Conservation (phyloP, 2,797 vertebrate genomes). For the Cirrhinus mrigala region DNA sequence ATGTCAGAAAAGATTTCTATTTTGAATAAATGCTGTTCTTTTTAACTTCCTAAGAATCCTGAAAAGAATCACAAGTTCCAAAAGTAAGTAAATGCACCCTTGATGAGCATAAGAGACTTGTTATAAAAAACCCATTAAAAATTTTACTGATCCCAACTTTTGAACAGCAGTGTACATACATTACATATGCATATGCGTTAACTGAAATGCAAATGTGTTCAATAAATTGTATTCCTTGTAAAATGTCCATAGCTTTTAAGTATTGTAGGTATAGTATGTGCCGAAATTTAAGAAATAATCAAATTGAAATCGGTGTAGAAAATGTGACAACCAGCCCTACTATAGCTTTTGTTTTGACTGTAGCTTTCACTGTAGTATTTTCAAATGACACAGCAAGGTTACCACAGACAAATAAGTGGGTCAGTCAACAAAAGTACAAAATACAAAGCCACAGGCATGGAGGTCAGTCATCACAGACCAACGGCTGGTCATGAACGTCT, state of each 20-base stretch:
- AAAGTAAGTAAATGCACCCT: no score
- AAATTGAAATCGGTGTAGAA: not conserved
- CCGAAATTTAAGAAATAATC: not conserved
- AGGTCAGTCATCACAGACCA: conserved; percentile 27
- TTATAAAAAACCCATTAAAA: no score
- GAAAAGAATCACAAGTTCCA: no score
- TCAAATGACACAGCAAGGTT: conserved; percentile 36
- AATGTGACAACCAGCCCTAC: not conserved
- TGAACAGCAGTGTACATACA: not conserved
- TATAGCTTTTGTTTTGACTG: conserved; percentile 8
- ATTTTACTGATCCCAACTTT: no score
- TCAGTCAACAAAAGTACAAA: conserved; percentile 29
- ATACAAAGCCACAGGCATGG: conserved; percentile 5
- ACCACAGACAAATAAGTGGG: conserved; percentile 39
- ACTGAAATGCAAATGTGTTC: not conserved
- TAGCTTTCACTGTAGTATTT: conserved; percentile 11
- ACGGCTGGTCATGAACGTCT: conserved; percentile 18
- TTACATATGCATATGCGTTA: not conserved
- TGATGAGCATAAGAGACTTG: no score
- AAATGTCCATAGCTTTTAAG: not conserved
- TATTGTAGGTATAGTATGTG: not conserved
- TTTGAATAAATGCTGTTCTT: no score
- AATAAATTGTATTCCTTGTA: not conserved
- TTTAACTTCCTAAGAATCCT: no score
- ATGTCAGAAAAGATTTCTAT: no score